Evolutionary conservation across 2,888 invertebrate genomes (phyloP).

Genomic region (Diaphora mendica): DNA sequence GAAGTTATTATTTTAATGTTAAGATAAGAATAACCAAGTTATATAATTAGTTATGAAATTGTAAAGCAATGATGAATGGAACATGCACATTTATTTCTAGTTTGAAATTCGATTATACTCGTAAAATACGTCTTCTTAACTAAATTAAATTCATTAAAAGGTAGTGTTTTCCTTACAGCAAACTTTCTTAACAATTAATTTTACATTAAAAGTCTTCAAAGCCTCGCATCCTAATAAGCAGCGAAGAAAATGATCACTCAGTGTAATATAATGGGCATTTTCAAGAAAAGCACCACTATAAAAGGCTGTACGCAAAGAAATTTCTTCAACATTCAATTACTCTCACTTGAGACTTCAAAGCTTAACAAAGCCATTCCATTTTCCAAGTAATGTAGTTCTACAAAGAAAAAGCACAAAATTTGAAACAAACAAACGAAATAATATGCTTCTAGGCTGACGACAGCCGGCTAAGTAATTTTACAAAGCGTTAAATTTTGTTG

Average conservation of each 20-base stretch:
- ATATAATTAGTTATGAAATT: not conserved
- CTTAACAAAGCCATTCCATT: slow-evolving; percentile 24
- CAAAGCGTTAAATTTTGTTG: slow-evolving; percentile 26
- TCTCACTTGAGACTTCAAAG: slow-evolving; percentile 26
- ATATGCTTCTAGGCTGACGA: slow-evolving; percentile 15
- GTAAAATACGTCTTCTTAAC: not conserved
- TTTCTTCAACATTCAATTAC: slow-evolving; percentile 10
- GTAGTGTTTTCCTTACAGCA: not conserved
- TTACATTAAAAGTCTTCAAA: not conserved
- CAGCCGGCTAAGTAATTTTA: slow-evolving; percentile 21
- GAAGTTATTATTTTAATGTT: not conserved
- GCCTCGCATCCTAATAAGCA: not conserved
- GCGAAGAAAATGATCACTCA: not conserved
- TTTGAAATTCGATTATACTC: too few species aligned
- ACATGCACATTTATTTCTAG: not conserved
- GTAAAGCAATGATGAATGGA: not conserved
- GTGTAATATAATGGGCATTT: not conserved
- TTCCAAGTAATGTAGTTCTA: slow-evolving; percentile 24
- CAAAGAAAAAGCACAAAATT: slow-evolving; percentile 23
- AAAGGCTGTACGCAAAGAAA: not conserved
- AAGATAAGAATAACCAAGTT: not conserved
- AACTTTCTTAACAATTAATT: not conserved
- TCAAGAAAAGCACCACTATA: not conserved
- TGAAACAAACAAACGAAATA: slow-evolving; percentile 26
- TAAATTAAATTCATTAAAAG: not conserved